Evolutionary conservation across 2,113 vertebrate species (phyloP), one percentile per base, ranked within the genome.

Genomic region (Bolborhynchus lineola): DNA sequence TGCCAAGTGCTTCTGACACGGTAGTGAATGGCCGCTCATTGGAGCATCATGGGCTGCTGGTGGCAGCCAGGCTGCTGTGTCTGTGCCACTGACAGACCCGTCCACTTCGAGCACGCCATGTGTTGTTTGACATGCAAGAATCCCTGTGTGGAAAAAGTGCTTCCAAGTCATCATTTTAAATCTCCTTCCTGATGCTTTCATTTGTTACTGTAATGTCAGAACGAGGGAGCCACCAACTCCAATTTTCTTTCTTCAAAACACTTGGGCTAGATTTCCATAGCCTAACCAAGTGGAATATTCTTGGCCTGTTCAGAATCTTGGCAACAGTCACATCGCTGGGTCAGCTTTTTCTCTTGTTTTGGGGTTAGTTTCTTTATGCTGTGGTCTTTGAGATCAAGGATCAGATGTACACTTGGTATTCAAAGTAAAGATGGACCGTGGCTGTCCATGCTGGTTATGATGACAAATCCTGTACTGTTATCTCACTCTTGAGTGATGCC

Each of bases 351-450:
- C 24, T 33, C 8, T 67, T 47, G 18, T 1, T 16, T 26, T 41
- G 2, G 33, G 9, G 33, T 59, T 24, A 23, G 2, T 21, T 12
- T 79, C 59, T 60, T 50, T 4, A 20, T 70, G 13, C 31, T 19
- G 4, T 15, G 18, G 23, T 10, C 37, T 46, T 71, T 26, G 44
- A 86, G 37, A 11, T 25, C 7, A 39, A 84, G 60, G 49, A 67
- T 42, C 69, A 64, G 78, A 49, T 4, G 7, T 28, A 7, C 13
- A 7, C 0, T 18, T 50, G 13, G 13, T 10, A 62, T 25, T 42
- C 39, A 53, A 29, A 50, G 8, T 2, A 11, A 11, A 18, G n/a
- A 25, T 3, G 16, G 55, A 5, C 11, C 1, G 0, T 11, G 67
- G 57, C 5, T 44, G 47, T 76, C 62, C 33, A 16, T n/a, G 50